phyloP scores from a whole-genome alignment of 2,113 vertebrate species.

The Corythornis madagascariensis region DNA sequence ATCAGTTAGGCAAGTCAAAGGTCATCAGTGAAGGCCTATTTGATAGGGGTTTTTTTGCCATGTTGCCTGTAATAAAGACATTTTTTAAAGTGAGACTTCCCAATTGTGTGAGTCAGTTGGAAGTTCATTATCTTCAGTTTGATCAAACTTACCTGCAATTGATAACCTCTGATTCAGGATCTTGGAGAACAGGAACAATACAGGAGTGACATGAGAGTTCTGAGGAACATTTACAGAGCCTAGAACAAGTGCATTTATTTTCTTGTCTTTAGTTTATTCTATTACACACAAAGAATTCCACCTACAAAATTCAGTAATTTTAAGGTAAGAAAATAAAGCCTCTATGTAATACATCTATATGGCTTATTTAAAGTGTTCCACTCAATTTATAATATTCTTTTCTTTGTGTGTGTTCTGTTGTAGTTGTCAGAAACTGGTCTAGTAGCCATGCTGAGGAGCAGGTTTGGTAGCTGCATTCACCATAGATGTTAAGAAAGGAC shows the following conservation, averaged over 20 bases:
- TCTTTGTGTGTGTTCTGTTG: not conserved
- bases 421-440: not conserved
- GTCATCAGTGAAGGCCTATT: not conserved
- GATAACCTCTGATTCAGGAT: not conserved
- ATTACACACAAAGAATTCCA: not conserved
- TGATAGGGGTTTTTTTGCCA: not conserved
- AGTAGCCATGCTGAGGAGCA: not conserved
- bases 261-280: not conserved
- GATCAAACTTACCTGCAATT: not conserved
- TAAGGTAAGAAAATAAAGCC: not conserved
- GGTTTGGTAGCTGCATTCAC: not conserved
- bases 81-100: not conserved
- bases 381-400: rapidly evolving
- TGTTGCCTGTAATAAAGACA: not conserved
- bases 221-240: not conserved
- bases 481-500: not conserved
- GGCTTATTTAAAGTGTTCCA: not conserved
- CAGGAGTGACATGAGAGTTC: not conserved
- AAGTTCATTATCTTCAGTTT: not conserved
- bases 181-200: not conserved
- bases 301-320: not conserved
- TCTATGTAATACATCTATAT: not conserved
- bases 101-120: not conserved
- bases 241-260: not conserved
- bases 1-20: not conserved